phyloP scores from a whole-genome alignment of 2,113 vertebrate species.

The Hoplias malabaricus region DNA sequence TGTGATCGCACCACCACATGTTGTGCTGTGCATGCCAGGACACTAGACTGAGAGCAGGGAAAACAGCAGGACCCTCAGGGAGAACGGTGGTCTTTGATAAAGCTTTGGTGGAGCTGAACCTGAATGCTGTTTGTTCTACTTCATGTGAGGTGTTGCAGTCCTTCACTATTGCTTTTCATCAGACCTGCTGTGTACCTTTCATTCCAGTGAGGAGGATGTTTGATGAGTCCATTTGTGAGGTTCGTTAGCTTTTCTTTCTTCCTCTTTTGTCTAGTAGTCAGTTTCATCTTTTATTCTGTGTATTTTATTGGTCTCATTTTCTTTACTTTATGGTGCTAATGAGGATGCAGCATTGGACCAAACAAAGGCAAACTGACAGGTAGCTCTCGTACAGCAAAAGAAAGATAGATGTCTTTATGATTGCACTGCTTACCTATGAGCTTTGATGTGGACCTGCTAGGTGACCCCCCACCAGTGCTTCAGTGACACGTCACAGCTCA shows the following conservation, averaged over 20 bases:
- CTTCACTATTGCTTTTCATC: constrained; percentile 39
- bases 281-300: constrained; percentile 24
- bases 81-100: constrained; percentile 49
- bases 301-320: constrained; percentile 26
- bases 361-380: constrained; percentile 41
- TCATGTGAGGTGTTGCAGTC: constrained; percentile 20
- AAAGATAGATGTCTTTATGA: not conserved
- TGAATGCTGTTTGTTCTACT: constrained; percentile 50
- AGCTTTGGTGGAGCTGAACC: constrained; percentile 49
- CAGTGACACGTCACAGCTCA: not conserved
- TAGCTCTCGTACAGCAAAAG: constrained; percentile 20
- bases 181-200: constrained; percentile 24
- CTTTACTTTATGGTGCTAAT: constrained; percentile 61
- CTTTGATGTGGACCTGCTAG: constrained; percentile 8
- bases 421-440: not conserved
- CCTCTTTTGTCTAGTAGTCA: constrained; percentile 18
- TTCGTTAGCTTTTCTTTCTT: not conserved
- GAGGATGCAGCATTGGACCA: constrained; percentile 10
- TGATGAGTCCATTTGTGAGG: constrained; percentile 25
- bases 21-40: not conserved
- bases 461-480: not conserved
- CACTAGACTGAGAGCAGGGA: constrained; percentile 19
- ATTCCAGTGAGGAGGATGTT: constrained; percentile 1
- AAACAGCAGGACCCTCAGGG: constrained; percentile 28
- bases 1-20: constrained; percentile 3